Conservation (phyloP, 2,797 vertebrate genomes). For the Semotilus atromaculatus region DNA sequence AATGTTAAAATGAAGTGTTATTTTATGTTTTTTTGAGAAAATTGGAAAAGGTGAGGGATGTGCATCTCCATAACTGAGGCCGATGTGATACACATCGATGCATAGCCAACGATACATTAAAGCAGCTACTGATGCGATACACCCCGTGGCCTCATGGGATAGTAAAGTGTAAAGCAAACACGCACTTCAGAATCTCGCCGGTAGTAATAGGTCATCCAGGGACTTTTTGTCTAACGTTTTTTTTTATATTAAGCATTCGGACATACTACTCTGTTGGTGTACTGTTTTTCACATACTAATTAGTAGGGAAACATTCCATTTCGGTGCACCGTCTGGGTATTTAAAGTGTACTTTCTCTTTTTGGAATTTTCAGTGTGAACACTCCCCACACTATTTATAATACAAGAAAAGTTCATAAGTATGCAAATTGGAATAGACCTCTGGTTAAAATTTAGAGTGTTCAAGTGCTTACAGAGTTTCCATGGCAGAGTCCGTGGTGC, state of each 20-base stretch:
- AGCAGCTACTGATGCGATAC: too few species aligned
- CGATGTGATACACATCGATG: too few species aligned
- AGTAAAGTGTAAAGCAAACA: background rate
- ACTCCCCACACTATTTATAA: background rate
- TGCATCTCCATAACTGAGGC: too few species aligned
- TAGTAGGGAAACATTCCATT: background rate
- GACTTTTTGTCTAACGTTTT: background rate
- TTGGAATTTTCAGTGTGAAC: background rate
- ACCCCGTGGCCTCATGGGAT: background rate
- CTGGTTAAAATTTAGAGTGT: background rate
- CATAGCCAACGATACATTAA: too few species aligned
- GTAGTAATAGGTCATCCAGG: background rate
- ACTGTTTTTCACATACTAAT: background rate
- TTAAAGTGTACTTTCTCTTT: background rate
- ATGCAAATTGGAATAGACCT: background rate
- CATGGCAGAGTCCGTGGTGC: slow-evolving; percentile 53
- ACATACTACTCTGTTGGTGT: background rate
- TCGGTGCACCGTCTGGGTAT: background rate
- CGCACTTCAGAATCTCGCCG: background rate
- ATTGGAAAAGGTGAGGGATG: too few species aligned
- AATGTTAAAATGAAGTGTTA: too few species aligned
- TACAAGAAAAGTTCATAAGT: background rate
- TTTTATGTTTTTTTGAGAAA: too few species aligned
- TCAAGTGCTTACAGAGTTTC: slow-evolving; percentile 51
- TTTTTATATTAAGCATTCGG: too few species aligned